Evolutionary conservation across 2,113 vertebrate species (phyloP), one percentile per base, ranked within the genome.

Genomic region (Leucosticte australis): DNA sequence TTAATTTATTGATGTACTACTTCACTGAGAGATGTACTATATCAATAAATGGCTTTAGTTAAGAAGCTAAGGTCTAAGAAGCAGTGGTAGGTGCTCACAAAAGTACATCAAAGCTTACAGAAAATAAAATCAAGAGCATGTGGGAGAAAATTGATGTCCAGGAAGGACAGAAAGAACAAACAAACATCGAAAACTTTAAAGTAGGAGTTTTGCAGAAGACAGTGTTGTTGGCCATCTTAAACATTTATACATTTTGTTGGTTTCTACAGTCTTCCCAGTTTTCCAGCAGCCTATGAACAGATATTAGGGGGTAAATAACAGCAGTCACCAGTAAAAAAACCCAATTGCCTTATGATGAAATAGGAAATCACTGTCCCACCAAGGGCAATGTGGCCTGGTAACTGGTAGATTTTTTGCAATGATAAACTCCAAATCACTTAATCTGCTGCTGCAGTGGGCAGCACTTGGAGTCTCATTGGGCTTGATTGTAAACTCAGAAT

Each of bases 21-120:
- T 96, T 97, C 96, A 81, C 95, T 97, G 94, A 75, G 93, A 96
- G 93, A 96, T 76, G 83, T 65, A 80, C 89, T 75, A 86, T 96
- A 97, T 98, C 98, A 97, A 98, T 97, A 97, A 94, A 96, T 64
- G 92, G 88, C 95, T 97, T 97, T 93, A 95, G 96, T 97, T 96
- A 97, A 97, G 96, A 97, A 97, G 93, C 74, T 95, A 71, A 93
- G 95, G 97, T 97, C 96, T 96, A 96, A 96, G 96, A 97, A 96
- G 94, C 91, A 91, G 90, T 44, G 53, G 69, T 87, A 90, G 92
- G 80, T 82, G 85, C 80, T 95, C 69, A 41, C 84, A 98, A 87
- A 91, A 94, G 91, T 93, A 92, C 88, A 95, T 96, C 95, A 93
- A 95, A 92, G 92, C 89, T 95, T 97, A 90, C 37, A 92, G 90